phyloP scores from a whole-genome alignment of 2,797 vertebrate genomes.

The Hemitrygon akajei region DNA sequence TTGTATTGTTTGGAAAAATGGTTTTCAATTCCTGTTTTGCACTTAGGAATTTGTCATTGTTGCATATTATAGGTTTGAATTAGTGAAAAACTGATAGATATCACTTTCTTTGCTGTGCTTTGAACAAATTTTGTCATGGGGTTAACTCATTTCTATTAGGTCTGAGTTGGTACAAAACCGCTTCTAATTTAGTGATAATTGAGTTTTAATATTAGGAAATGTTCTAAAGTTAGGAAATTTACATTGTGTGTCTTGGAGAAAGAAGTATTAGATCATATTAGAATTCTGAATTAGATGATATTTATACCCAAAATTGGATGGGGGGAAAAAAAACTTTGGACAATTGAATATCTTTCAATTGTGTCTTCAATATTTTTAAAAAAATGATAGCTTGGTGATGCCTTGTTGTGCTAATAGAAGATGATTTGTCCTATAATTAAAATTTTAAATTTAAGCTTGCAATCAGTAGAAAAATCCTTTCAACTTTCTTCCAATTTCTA shows the following conservation, averaged over 20 bases:
- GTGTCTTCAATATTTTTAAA: neutral
- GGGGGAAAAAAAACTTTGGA: neutral
- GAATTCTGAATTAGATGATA: neutral
- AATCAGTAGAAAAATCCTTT: neutral
- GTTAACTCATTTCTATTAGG: neutral
- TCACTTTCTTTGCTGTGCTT: neutral
- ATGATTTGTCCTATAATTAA: neutral
- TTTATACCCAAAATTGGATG: neutral
- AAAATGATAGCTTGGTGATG: neutral
- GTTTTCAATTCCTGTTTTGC: neutral
- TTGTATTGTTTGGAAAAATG: no score
- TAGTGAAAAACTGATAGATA: neutral
- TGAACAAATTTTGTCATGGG: neutral
- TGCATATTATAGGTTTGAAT: neutral
- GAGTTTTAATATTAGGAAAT: no score
- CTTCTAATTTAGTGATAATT: neutral
- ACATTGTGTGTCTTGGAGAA: neutral
- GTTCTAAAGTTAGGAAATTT: neutral
- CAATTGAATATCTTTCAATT: neutral
- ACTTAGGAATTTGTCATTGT: neutral
- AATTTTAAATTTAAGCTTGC: neutral
- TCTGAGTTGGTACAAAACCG: neutral
- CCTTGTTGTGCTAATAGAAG: neutral
- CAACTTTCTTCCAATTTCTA: neutral
- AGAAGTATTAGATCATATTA: neutral